Evolutionary conservation across 2,888 invertebrate genomes (phyloP).

Genomic region (Eustalomyia histrio): DNA sequence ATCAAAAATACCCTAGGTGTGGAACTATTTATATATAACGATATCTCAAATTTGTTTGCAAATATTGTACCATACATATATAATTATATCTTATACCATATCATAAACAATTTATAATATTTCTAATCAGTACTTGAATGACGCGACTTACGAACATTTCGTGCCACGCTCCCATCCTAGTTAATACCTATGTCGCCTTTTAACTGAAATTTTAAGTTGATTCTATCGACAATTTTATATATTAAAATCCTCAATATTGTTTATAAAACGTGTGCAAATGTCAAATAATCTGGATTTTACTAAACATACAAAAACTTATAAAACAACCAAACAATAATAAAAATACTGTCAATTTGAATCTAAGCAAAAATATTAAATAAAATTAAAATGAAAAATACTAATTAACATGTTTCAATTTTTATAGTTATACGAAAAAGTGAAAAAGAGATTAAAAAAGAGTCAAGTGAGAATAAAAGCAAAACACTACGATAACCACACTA

Average conservation of each 20-base stretch:
- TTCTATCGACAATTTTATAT: background rate
- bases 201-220: too few relatives aligned
- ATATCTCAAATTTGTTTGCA: too few relatives aligned
- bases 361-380: constrained; percentile 9
- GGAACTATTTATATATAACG: too few relatives aligned
- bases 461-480: constrained; percentile 1
- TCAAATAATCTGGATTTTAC: constrained; percentile 50
- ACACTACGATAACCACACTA: constrained; percentile 31
- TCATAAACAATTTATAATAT: too few relatives aligned
- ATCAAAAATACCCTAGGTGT: too few relatives aligned
- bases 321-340: constrained; percentile 8
- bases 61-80: too few relatives aligned
- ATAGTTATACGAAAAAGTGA: background rate
- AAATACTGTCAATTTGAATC: constrained; percentile 9
- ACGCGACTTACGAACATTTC: too few relatives aligned
- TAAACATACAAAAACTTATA: constrained; percentile 30
- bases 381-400: background rate
- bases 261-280: constrained; percentile 51
- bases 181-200: too few relatives aligned
- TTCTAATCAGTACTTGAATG: too few relatives aligned
- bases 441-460: background rate
- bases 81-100: too few relatives aligned
- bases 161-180: too few relatives aligned
- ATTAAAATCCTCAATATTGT: constrained; percentile 38
- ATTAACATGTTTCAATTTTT: constrained; percentile 24